Evolutionary conservation across 2,888 invertebrate species (phyloP), one percentile per base, ranked within the genome.

Genomic region (Apotomis betuletana): DNA sequence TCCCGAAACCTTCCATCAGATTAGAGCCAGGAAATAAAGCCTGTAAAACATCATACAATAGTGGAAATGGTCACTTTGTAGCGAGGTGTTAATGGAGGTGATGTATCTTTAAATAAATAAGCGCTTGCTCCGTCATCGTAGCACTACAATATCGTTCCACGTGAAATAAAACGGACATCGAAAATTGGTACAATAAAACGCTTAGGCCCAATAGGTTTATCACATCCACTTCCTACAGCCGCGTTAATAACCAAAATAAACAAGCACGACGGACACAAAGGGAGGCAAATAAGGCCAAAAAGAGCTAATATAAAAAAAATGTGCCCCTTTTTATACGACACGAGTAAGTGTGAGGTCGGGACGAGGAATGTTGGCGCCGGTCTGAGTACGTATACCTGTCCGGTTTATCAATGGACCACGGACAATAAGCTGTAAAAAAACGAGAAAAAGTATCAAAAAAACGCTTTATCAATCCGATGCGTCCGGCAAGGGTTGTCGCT

Each of bases 381-480:
- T 91, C 92, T 92, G 92, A 92, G 92, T 92, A 92, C 91, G 89
- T 91, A 91, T 93, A 92, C 92, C 92, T 92, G 93, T 93, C 89
- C 90, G 69, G 88, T 92, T 92, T 93, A 92, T 93, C 93, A 92
- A 93, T 93, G 93, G 91, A 85, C 90, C 88, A 85, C 83, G 88
- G 87, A 89, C 90, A 91, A 92, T 88, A 89, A 90, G 88, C 82
- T 74, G 81, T 89, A 88, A 89, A 90, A 87, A 86, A 85, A 85
- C 80, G 79, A 86, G 85, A 86, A 87, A 88, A 87, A 86, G 83
- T 89, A 90, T 90, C 87, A 88, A 89, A 91, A 27, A 90, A 90
- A 90, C 86, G 87, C 90, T 91, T 91, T 90, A 92, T 93, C 92
- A 92, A 91, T 89, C 87, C 88, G 86, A 85, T 85, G 89, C 86